phyloP scores from a whole-genome alignment of 2,888 invertebrate genomes.

The Bhutanitis thaidina region DNA sequence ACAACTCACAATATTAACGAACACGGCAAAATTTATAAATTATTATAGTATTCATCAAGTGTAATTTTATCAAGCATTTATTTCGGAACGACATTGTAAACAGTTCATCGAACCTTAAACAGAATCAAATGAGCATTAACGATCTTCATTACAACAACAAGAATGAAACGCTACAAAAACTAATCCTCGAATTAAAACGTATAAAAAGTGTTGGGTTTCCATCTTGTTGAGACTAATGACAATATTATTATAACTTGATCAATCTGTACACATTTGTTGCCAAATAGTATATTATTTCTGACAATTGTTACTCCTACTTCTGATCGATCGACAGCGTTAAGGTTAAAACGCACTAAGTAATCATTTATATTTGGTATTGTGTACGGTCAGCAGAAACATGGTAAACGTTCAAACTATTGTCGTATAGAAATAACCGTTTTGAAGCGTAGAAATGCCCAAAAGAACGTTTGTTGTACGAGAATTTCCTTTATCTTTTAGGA shows the following conservation, averaged over 20 bases:
- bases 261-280: conserved; percentile 37
- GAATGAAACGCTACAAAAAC: conserved; percentile 25
- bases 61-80: neutral
- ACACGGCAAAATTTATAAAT: too few relatives aligned
- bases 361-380: conserved; percentile 30
- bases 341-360: conserved; percentile 39
- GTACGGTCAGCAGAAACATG: conserved; percentile 20
- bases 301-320: conserved; percentile 44
- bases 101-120: conserved; percentile 36
- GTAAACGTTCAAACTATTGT: neutral
- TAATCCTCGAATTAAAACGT: conserved; percentile 23
- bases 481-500: too few relatives aligned
- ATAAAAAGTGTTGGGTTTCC: conserved; percentile 33
- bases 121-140: conserved; percentile 29
- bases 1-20: too few relatives aligned
- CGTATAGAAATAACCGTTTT: too few relatives aligned
- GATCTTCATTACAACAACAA: conserved; percentile 22
- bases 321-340: conserved; percentile 36
- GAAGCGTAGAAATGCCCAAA: too few relatives aligned
- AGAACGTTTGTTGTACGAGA: too few relatives aligned
- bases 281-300: conserved; percentile 49
- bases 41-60: neutral
- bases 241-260: conserved; percentile 57
- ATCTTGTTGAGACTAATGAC: conserved; percentile 48
- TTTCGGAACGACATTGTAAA: conserved; percentile 33